Evolutionary conservation across 2,113 vertebrate genomes (phyloP), one percentile per base, ranked within the genome.

Genomic region (Spilogale gracilis): DNA sequence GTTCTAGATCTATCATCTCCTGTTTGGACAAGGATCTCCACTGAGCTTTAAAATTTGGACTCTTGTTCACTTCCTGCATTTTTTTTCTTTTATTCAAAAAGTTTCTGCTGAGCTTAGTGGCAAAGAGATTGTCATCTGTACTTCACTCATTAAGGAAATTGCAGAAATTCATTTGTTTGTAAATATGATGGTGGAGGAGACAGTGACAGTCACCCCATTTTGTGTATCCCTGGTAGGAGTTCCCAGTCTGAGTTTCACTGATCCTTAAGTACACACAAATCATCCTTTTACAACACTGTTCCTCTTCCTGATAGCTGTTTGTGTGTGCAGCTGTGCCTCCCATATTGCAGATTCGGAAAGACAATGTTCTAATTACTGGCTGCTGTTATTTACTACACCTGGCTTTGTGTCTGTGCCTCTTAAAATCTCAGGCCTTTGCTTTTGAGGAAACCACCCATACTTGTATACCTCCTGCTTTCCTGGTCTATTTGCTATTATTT

Each of bases 341-440:
- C n/a, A 14, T 65, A 11, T 30, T 89, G 12, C 86, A 84, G 88
- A 27, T 65, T 96, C 27, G n/a, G 8, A n/a, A 91, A 94, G 54
- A 73, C 0, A 0, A 3, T 86, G 54, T 89, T 93, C 84, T 60
- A 30, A 32, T 76, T 97, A 30, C 85, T 94, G 74, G 4, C 50
- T 83, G 32, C 48, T 98, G 54, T 81, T 95, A 32, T 83, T 91
- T 89, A 83, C 60, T 94, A 43, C 81, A 92, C 56, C 67, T 96
- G 83, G 65, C 43, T 87, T 90, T 83, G 30, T 54, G 63, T 94
- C 63, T 95, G 67, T 79, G 79, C 50, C 23, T 94, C 69, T 84
- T 93, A 58, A 52, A 73, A 52, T 93, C 43, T 6, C 32, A 79
- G 23, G 30, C 54, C 32, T 65, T 80, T 80, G 52, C 21, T 50